Conservation (phyloP, 2,113 vertebrate species). For the Entosphenus tridentatus region DNA sequence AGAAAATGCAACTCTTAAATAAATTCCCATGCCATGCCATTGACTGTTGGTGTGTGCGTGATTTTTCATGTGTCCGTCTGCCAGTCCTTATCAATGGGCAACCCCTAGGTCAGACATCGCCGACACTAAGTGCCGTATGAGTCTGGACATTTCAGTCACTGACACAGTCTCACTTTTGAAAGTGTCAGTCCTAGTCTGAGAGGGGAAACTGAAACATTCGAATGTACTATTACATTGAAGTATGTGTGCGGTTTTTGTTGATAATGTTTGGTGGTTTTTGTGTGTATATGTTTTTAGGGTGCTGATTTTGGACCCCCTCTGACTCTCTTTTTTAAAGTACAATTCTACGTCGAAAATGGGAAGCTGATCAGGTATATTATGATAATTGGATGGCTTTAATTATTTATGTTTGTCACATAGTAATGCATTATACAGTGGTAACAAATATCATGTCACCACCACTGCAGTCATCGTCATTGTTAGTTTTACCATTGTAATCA, state of each 20-base stretch:
- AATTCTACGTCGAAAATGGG: slow-evolving; percentile 58
- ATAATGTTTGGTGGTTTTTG: background rate
- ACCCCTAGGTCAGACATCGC: too few species aligned
- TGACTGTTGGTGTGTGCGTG: background rate
- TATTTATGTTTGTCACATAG: background rate
- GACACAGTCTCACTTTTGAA: background rate
- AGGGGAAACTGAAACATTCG: background rate
- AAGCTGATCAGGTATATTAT: slow-evolving; percentile 36
- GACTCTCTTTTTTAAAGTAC: slow-evolving; percentile 31
- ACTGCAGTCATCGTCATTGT: slow-evolving; percentile 1
- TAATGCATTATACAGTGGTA: background rate
- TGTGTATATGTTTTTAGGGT: background rate
- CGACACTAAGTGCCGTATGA: background rate
- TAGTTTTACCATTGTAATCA: background rate
- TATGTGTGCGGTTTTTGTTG: background rate
- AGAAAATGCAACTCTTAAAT: background rate
- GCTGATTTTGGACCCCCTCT: background rate
- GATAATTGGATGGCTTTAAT: background rate
- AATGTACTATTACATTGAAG: background rate
- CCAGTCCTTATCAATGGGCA: background rate
- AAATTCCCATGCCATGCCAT: background rate
- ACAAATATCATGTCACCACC: background rate
- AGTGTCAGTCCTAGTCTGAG: background rate
- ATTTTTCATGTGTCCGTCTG: background rate
- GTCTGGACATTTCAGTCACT: background rate